Evolutionary conservation across 2,113 vertebrate species (phyloP), one percentile per base, ranked within the genome.

Genomic region (Ictidomys tridecemlineatus): DNA sequence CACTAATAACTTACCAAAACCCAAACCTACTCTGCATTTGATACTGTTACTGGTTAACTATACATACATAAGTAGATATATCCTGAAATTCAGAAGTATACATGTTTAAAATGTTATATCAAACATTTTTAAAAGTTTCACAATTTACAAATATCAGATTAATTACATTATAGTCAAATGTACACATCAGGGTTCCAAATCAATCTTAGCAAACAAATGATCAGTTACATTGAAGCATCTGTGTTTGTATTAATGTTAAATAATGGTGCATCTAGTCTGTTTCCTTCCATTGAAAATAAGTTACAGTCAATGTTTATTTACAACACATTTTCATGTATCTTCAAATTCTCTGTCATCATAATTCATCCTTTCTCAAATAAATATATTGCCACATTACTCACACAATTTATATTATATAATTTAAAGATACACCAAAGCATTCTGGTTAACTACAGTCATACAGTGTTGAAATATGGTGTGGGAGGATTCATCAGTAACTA

Each of bases 321-420:
- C 56, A 10, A 63, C 14, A 79, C 37, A 51, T 3, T 51, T 24
- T 2, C 18, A n/a, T 70, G 32, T 20, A 78, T 82, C 10, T 91
- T 88, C 56, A 85, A 70, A 63, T 91, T 93, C 93, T 76, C 42
- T 88, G 90, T 91, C 4, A 61, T 8, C 9, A 85, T 83, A 70
- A 70, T 70, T 80, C 82, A 67, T 74, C n/a, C 3, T 42, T 89
- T 85, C 34, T 63, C 70, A 2, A 0, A 30, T 53, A 56, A 34
- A 56, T 24, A 85, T 87, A 74, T 72, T 67, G 6, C 16, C 45
- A 42, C 20, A 80, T 82, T 82, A 56, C 37, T 85, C 1, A 74
- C 4, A 53, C 74, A 91, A 61, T 67, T 93, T 92, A 34, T 72
- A 3, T 89, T 94, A 69, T 5, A 22, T 73, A 72, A 87, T 85